Evolutionary conservation across 2,113 vertebrate species (phyloP), one percentile per base, ranked within the genome.

Genomic region (Chelonoidis abingdonii): DNA sequence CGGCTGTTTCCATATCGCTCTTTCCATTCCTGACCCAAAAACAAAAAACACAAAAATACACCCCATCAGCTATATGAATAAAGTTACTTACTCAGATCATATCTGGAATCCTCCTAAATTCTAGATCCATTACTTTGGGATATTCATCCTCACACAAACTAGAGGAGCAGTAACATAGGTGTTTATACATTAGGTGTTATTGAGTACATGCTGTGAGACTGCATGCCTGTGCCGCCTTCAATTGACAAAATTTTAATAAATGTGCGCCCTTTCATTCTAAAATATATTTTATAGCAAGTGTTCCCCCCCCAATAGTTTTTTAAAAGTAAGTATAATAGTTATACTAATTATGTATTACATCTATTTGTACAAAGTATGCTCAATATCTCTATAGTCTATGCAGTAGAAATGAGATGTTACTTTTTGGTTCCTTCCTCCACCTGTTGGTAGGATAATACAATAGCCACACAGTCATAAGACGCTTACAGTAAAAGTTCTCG

Each of bases 1-100:
- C 99, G 98, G 83, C 86, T 98, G 88, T 98, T 99, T 69, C 99
- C 99, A 57, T 99, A 99, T 1, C 99, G 98, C 84, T 99, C 98
- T 97, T 99, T 99, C 99, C 98, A 99, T 7, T 98, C 98, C 99
- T 99, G 94, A 86, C 80, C 90, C 87, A 85, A 96, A 94, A 13
- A 31, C 6, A 49, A 17, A 44, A n/a, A 87, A 69, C 22, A 92
- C 47, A 92, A 72, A 24, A 91, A 95, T 1, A 54, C 0, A 79
- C 5, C 76, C 49, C 0, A 0, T 44, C 57, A 72, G 9, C 10
- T 53, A 3, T 29, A 35, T 69, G 8, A 5, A 83, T 75, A 91
- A 87, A 50, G 1, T 11, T 88, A 83, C 21, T 50, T 11, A 93
- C 57, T 5, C 62, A 56, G 87, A 89, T 38, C 19, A 29, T 56